Percentiles rank a stretch among this genome's conserved stretches.
These are phyloP conservation scores for Plebejus argus DNA, from an alignment of 2,888 invertebrate genomes.

Conservation along the genomic window DNA sequence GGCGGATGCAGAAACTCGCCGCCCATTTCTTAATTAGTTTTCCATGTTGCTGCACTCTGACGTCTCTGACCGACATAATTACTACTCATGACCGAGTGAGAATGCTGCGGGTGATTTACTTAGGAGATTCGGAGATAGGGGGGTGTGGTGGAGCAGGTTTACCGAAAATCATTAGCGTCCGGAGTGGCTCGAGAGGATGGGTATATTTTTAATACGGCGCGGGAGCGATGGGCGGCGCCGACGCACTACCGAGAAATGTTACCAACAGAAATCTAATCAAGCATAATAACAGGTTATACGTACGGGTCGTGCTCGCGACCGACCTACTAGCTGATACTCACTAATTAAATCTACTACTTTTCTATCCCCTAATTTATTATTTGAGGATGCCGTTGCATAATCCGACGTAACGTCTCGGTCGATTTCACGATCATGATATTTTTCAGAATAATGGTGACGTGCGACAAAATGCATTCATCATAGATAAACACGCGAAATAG, in stretches of 20 bases:
- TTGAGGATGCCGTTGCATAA: constrained; percentile 62
- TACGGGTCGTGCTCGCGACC: constrained; percentile 75
- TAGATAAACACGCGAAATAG: constrained; percentile 61
- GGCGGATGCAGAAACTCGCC: constrained; percentile 63
- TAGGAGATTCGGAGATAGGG: constrained; percentile 71
- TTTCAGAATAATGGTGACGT: background rate
- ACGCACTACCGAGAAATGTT: constrained; percentile 79
- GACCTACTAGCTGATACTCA: constrained; percentile 71
- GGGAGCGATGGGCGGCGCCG: constrained; percentile 79
- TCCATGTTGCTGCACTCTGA: constrained; percentile 78
- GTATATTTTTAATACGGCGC: constrained; percentile 77
- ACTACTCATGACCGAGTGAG: constrained; percentile 74
- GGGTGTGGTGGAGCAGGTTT: constrained; percentile 75
- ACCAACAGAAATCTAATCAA: constrained; percentile 81
- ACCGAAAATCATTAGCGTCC: constrained; percentile 80
- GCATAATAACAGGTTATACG: constrained; percentile 79
- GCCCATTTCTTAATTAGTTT: constrained; percentile 79
- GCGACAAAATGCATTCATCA: constrained; percentile 61
- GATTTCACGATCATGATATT: constrained; percentile 42
- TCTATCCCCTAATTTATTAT: constrained; percentile 56
- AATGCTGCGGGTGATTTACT: constrained; percentile 77
- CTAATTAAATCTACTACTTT: constrained; percentile 73
- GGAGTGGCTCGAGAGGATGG: constrained; percentile 70
- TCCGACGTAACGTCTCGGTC: constrained; percentile 35
- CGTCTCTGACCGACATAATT: constrained; percentile 81